A percentile compares a stretch with the other conserved stretches of the same genome.
These are phyloP conservation scores for Anaspis maculata DNA, from an alignment of 2,888 invertebrate species.

Conservation along the genomic window DNA sequence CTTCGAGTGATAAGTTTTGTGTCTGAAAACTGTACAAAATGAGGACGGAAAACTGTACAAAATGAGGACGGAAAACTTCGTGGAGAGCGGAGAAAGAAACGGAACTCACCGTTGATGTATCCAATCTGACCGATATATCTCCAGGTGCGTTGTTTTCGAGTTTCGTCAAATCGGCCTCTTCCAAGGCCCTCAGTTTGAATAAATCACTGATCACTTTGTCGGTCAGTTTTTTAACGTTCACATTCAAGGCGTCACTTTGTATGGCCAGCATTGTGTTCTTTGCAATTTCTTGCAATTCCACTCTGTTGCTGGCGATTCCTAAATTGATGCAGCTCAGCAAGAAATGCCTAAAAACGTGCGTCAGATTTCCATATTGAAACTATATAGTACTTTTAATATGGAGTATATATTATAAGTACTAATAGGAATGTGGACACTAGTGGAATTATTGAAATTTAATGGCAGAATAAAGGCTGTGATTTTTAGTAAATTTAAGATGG, in stretches of 20 bases:
- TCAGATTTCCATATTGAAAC: conserved; percentile 13
- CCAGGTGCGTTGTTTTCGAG: conserved; percentile 9
- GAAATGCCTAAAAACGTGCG: too few species aligned
- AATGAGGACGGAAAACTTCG: too few species aligned
- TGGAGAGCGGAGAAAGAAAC: too few species aligned
- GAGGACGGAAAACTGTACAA: too few species aligned
- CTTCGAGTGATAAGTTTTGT: too few species aligned
- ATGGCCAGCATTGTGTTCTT: conserved; percentile 55
- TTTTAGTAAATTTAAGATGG: too few species aligned
- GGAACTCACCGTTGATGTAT: conserved; percentile 18
- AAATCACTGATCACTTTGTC: conserved; percentile 42
- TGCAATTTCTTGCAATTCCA: conserved; percentile 48
- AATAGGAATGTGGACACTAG: too few species aligned
- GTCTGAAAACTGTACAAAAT: too few species aligned
- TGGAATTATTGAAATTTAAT: too few species aligned
- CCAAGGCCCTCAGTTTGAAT: conserved; percentile 43
- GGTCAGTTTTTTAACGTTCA: conserved; percentile 40
- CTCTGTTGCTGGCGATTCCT: conserved; percentile 50
- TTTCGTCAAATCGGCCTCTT: conserved; percentile 22
- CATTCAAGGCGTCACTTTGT: conserved; percentile 44
- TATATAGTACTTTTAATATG: background rate
- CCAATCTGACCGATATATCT: conserved; percentile 31
- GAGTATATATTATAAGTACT: background rate
- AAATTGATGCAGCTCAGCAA: conserved; percentile 63
- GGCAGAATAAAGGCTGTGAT: too few species aligned